phyloP scores from a whole-genome alignment of 92 coral and sea anemone genomes.

The Parazoanthus atlanticus region DNA sequence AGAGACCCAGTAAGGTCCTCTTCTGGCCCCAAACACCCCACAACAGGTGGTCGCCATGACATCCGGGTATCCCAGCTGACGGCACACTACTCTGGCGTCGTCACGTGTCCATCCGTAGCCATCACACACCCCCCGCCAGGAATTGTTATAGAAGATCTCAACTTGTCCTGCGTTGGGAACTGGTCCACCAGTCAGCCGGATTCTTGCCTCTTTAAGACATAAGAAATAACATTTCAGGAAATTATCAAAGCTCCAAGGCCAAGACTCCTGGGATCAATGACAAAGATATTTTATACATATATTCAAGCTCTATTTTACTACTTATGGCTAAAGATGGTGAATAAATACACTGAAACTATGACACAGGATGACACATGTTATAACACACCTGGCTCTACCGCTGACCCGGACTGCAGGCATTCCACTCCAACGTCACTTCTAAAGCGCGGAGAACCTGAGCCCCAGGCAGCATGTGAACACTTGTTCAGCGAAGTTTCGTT shows the following conservation, averaged over 20 bases:
- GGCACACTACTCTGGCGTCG: slow-evolving; percentile 47
- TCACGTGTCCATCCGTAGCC: neutral
- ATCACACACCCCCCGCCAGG: slow-evolving; percentile 58
- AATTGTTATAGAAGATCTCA: slow-evolving; percentile 41
- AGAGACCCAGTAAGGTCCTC: slow-evolving; percentile 39
- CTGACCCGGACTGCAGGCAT: slow-evolving; percentile 11
- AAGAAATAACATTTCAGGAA: neutral
- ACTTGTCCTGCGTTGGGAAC: slow-evolving; percentile 55
- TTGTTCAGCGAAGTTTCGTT: neutral
- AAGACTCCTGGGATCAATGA: no score
- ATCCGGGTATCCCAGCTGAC: slow-evolving; percentile 58
- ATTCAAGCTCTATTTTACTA: neutral
- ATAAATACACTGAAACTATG: neutral
- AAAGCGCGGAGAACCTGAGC: neutral
- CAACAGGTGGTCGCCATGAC: neutral
- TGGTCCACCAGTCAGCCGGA: slow-evolving; percentile 50
- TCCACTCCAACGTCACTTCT: slow-evolving; percentile 7
- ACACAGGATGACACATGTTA: neutral
- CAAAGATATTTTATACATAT: neutral
- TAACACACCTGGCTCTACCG: neutral
- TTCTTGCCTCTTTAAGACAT: neutral
- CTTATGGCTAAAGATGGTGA: neutral
- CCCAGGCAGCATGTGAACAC: neutral
- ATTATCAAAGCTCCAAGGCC: no score
- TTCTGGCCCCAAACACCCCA: neutral